Evolutionary conservation across 2,797 vertebrate genomes (phyloP).

Genomic region (Molossus molossus): DNA sequence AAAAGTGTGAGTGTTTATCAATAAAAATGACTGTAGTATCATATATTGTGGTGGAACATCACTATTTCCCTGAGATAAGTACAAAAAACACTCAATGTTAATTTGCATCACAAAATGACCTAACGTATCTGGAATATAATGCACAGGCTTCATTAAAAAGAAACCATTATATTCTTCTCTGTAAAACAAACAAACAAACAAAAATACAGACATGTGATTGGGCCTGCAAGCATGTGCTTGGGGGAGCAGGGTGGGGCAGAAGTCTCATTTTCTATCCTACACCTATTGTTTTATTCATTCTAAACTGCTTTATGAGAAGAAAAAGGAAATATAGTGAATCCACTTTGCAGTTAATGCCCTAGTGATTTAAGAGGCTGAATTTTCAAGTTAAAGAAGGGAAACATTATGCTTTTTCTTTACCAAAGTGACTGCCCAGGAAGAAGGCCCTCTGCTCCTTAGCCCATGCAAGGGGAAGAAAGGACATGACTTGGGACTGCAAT

Average conservation of each 20-base stretch:
- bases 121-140: constrained; percentile 67
- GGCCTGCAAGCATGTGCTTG: neutral
- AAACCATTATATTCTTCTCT: constrained; percentile 60
- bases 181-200: constrained; percentile 2
- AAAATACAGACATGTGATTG: constrained; percentile 60
- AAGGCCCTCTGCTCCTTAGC: constrained; percentile 75
- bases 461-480: constrained; percentile 69
- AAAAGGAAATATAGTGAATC: constrained; percentile 66
- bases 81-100: constrained; percentile 26
- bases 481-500: constrained; percentile 72
- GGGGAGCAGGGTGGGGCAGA: neutral
- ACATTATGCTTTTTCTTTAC: constrained; percentile 68
- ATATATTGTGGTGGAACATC: constrained; percentile 17
- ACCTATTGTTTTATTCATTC: constrained; percentile 68
- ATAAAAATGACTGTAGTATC: constrained; percentile 68
- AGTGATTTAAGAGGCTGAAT: constrained; percentile 73
- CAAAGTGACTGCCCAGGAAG: constrained; percentile 73
- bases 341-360: constrained; percentile 61
- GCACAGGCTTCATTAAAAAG: constrained; percentile 68
- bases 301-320: constrained; percentile 9
- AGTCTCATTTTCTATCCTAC: constrained; percentile 58
- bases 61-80: constrained; percentile 57
- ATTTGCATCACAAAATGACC: constrained; percentile 80
- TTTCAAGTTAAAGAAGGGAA: constrained; percentile 71
- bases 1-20: constrained; percentile 72